Conservation (phyloP, 2,797 vertebrate species). For the Phrynocephalus forsythii region DNA sequence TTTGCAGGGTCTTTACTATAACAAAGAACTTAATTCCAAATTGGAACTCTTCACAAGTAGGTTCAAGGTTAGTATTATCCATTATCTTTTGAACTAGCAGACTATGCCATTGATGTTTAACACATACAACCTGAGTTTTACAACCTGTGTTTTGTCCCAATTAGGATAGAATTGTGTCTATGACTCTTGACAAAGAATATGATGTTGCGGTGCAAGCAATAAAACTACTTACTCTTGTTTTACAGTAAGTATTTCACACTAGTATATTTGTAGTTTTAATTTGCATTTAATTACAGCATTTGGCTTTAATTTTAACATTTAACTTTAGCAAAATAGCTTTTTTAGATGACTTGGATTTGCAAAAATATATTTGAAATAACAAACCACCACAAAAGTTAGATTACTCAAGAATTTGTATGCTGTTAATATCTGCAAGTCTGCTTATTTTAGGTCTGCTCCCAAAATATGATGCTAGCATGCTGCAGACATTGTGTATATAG, state of each 20-base stretch:
- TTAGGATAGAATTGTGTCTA: constrained; percentile 98
- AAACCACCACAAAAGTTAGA: too few species aligned
- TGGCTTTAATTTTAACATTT: background rate
- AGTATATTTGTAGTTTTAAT: background rate
- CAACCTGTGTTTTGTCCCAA: constrained; percentile 52
- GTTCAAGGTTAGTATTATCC: constrained; percentile 89
- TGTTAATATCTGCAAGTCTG: too few species aligned
- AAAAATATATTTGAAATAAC: background rate
- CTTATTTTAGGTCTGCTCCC: background rate
- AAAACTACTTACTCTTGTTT: constrained; percentile 97
- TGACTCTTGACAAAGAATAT: constrained; percentile 99
- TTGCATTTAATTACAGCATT: background rate
- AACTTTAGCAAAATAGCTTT: background rate
- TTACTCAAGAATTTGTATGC: too few species aligned
- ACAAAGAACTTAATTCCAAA: constrained; percentile 97
- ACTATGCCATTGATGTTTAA: constrained; percentile 30
- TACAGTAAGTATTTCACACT: constrained; percentile 89
- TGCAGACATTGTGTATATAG: too few species aligned
- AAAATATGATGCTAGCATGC: background rate
- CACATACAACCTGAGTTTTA: constrained; percentile 38
- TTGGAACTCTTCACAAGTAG: constrained; percentile 99
- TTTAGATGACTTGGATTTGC: background rate
- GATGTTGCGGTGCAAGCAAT: constrained; percentile 99
- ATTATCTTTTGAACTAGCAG: background rate
- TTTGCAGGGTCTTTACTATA: constrained; percentile 98